Evolutionary conservation across 2,797 vertebrate species (phyloP), one percentile per base, ranked within the genome.

Genomic region (Betta splendens): DNA sequence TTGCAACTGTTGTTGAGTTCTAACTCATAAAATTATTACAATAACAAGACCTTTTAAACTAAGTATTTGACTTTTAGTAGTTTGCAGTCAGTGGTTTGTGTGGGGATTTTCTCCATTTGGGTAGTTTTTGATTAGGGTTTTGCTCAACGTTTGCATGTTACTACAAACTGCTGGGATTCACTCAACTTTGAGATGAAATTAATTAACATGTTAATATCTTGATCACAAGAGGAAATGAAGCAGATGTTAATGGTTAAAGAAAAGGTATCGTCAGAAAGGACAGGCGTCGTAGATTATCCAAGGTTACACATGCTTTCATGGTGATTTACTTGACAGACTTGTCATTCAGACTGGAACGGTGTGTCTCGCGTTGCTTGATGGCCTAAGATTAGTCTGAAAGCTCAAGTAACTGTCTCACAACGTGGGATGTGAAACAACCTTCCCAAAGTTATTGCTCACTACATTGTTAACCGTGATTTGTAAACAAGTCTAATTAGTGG

Each of bases 381-480:
- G 67, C 76, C 81, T 83, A 81, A 86, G 83, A 87, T 92, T 87
- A 90, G 86, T 75, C 40, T 45, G 58, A 80, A 79, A 77, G 80
- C 83, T 89, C 76, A 86, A 76, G 74, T 87, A 83, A 79, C 84
- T n/a, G n/a, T n/a, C n/a, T n/a, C 81, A 68, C 50, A 38, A 75
- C 64, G 65, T 53, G 65, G 51, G 49, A 32, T 28, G 18, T 47
- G 64, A 83, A 80, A 83, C 72, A 69, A 79, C 5, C 2, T 33
- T 71, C 58, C 22, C 48, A 56, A n/a, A 40, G 39, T 58, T 50
- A 28, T 37, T 56, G 62, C 56, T 55, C 42, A 25, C 42, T 64
- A 48, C 40, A 43, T 37, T 28, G 18, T 53, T 31, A 26, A 3
- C 48, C 22, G 22, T 21, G 11, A n/a, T n/a, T n/a, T n/a, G n/a